Conservation (phyloP, 1,140 invertebrate genomes). For the Drosophila grimshawi region DNA sequence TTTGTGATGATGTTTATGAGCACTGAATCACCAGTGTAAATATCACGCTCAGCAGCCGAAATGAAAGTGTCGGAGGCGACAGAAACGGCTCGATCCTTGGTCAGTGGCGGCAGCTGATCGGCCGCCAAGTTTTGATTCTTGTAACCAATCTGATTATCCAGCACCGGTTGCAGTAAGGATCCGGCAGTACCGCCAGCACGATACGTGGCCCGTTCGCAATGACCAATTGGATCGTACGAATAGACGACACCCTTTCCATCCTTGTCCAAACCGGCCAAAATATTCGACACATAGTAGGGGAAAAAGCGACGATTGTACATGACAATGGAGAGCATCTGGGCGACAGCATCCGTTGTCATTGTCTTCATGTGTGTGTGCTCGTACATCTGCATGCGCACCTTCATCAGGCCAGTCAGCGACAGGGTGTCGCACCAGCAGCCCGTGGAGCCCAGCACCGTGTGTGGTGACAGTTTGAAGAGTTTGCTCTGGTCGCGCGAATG, state of each 20-base stretch:
- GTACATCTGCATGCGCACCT: constrained; percentile 97
- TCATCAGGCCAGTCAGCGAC: constrained; percentile 93
- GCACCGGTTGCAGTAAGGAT: constrained; percentile 91
- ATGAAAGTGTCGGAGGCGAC: constrained; percentile 98
- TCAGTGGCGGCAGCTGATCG: constrained; percentile 87
- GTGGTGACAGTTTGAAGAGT: constrained; percentile 91
- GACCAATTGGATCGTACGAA: constrained; percentile 98
- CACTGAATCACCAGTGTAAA: constrained; percentile 97
- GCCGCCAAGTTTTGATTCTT: constrained; percentile 94
- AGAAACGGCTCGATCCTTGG: constrained; percentile 91
- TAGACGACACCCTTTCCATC: constrained; percentile 97
- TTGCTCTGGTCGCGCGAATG: constrained; percentile 95
- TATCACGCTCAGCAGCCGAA: constrained; percentile 98
- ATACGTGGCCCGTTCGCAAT: constrained; percentile 92
- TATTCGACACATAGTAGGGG: constrained; percentile 98
- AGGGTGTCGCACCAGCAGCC: constrained; percentile 99
- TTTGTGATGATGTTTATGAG: constrained; percentile 95
- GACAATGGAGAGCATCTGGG: constrained; percentile 98
- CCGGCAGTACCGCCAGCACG: constrained; percentile 94
- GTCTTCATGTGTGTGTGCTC: constrained; percentile 96
- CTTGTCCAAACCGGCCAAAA: constrained; percentile 94
- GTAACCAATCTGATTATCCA: constrained; percentile 95
- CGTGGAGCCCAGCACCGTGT: constrained; percentile 94
- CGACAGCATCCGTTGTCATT: constrained; percentile 96
- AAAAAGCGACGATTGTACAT: constrained; percentile 99